Base-by-base conservation (phyloP, 2,888 invertebrate species). In the Latheticus oryzae region DNA sequence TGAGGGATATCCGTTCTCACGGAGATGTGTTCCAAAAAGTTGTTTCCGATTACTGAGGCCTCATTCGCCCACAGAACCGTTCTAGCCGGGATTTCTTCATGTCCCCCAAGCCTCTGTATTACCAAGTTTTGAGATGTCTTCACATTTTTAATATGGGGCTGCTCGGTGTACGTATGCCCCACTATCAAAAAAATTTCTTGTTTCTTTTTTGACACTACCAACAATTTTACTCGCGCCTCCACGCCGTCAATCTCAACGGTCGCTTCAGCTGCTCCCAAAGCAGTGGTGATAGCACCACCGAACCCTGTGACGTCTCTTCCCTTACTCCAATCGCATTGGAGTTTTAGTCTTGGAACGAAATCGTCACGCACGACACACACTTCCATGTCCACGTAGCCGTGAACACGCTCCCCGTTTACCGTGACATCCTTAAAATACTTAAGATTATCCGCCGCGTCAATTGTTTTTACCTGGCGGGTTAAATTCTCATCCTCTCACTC, bases 161-260 rank as follows among this genome's bases (percentile, higher is more conserved):
- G 45, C 7, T 54, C 47, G 1, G 47, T 45, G 13, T 19, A 54
- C 1, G 54, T 23, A 2, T 54, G 45, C 12, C 54, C 54, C 1
- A 54, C 24, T 5, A 50, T 38, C 7, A 50, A 1, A 1, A 42
- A 24, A 21, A 56, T 51, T 7, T 28, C 8, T 9, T 56, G 56
- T 1, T 5, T 9, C 5, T 26, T 42, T 1, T n/a, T 4, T 4
- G 56, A 33, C 1, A 56, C 56, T 3, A 56, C 5, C n/a, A 51
- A 15, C 1, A 51, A n/a, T 12, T 51, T 40, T 1, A 15, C 13
- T 7, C 3, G n/a, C 1, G 56, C 51, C 8, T 2, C 16, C 2
- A 56, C 42, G 1, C 30, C 50, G 38, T 56, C 56, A 3, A 51
- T 19, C 8, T 55, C 24, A 3, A 55, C 5, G 1, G 16, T 3